These are phyloP conservation scores for Oryctolagus cuniculus DNA, from an alignment of 2,113 vertebrate genomes.

Conservation along the genomic window DNA sequence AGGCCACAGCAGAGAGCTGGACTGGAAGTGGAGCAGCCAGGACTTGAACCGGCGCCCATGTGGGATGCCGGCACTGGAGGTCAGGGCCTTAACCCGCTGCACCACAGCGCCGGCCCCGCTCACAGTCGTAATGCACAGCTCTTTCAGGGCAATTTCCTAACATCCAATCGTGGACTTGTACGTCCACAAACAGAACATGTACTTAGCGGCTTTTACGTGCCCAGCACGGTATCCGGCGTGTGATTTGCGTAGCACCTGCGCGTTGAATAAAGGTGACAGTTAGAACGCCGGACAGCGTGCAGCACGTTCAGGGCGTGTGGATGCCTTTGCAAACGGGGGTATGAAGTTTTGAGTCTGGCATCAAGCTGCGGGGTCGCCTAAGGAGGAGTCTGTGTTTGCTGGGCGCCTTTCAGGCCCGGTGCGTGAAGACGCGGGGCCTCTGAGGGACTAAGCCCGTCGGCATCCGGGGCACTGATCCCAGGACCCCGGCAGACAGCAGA, in stretches of 20 bases:
- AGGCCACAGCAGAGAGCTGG: no score
- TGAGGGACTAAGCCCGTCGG: no score
- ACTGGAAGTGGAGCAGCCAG: no score
- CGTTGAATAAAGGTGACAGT: rapidly evolving
- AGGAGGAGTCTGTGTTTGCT: neutral
- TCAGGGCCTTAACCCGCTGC: no score
- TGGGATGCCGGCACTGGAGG: no score
- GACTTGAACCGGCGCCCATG: no score
- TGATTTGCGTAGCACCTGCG: rapidly evolving
- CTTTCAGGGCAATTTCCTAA: neutral
- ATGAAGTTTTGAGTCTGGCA: neutral
- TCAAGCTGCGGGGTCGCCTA: neutral
- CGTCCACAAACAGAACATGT: rapidly evolving
- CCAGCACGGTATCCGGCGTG: rapidly evolving
- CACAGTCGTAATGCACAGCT: rapidly evolving
- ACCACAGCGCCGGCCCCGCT: no score
- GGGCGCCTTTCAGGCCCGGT: neutral
- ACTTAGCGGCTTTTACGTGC: rapidly evolving
- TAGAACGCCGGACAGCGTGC: rapidly evolving
- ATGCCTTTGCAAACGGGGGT: neutral
- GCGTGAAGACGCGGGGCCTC: no score
- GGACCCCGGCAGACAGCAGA: no score
- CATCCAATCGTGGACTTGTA: rapidly evolving
- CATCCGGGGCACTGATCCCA: no score
- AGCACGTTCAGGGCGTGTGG: rapidly evolving